Conservation (phyloP, 2,113 vertebrate species). For the Sceloporus tristichus region DNA sequence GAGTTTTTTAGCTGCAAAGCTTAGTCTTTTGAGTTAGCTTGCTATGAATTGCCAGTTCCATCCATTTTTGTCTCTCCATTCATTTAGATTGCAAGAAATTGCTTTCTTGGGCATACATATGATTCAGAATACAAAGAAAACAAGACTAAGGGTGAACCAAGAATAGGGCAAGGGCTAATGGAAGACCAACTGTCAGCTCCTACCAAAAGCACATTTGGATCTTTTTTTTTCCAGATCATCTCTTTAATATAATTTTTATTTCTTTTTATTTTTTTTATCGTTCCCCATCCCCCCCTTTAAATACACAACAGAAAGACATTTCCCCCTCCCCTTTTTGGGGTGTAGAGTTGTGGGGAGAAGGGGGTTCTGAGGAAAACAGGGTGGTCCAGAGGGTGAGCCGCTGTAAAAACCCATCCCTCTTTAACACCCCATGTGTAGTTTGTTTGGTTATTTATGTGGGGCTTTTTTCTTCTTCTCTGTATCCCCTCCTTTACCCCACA, state of each 20-base stretch:
- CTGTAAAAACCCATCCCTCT: not conserved
- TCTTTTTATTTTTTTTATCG: constrained; percentile 31
- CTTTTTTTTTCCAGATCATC: not conserved
- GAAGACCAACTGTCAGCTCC: not conserved
- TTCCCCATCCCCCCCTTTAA: constrained; percentile 41
- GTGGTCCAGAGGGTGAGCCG: not conserved
- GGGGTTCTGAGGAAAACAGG: not conserved
- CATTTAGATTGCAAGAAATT: not conserved
- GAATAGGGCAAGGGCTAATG: not conserved
- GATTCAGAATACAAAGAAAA: not conserved
- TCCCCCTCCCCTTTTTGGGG: constrained; percentile 23
- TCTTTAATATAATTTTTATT: constrained; percentile 47
- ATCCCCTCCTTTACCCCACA: constrained; percentile 27
- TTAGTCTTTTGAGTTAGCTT: not conserved
- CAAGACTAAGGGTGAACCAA: not conserved
- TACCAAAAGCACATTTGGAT: not conserved
- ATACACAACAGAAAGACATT: constrained; percentile 49
- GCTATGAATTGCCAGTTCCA: not conserved
- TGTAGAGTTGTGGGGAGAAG: constrained; percentile 14
- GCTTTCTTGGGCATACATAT: too few species aligned
- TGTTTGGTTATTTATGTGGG: constrained; percentile 36
- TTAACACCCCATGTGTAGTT: not conserved
- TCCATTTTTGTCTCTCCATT: too few species aligned
- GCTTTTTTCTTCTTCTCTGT: not conserved
- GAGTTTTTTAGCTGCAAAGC: not conserved